A percentile compares a stretch with the other conserved stretches of the same genome.
Conservation (phyloP, 2,797 vertebrate species). For the Poecilia gillii region DNA sequence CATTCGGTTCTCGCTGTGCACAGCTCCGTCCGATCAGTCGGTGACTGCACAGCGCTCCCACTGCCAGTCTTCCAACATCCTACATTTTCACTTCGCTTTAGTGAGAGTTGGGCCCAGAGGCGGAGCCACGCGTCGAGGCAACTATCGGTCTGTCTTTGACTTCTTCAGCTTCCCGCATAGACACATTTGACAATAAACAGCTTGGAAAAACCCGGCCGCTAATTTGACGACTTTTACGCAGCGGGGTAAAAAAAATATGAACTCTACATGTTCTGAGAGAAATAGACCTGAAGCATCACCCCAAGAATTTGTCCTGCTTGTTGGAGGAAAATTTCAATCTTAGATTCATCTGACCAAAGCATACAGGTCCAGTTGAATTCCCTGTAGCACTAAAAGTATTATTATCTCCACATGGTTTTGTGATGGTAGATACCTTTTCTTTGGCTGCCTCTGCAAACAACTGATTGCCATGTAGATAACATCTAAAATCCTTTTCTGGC, state of each 20-base stretch:
- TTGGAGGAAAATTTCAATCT: not conserved
- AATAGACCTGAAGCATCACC: not conserved
- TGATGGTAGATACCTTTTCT: not conserved
- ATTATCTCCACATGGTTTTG: not conserved
- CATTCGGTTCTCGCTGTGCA: conserved; percentile 16
- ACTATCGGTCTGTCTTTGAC: conserved; percentile 7
- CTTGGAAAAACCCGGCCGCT: not conserved
- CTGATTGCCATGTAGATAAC: not conserved
- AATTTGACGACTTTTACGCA: not conserved
- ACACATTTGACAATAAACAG: not conserved
- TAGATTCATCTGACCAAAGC: not conserved
- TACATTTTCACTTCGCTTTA: conserved; percentile 29
- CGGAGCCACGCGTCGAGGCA: not conserved
- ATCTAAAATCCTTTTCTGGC: not conserved
- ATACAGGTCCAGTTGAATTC: not conserved
- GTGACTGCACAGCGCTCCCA: conserved; percentile 42
- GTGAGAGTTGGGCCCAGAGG: not conserved
- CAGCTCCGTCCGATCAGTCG: conserved; percentile 30
- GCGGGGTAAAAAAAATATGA: not conserved
- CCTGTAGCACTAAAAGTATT: not conserved
- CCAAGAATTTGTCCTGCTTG: not conserved
- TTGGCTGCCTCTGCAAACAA: not conserved
- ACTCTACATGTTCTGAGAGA: not conserved
- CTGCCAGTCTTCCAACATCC: conserved; percentile 41
- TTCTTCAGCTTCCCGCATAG: not conserved